Evolutionary conservation across 2,888 invertebrate species (phyloP).

Genomic region (Allacma fusca): DNA sequence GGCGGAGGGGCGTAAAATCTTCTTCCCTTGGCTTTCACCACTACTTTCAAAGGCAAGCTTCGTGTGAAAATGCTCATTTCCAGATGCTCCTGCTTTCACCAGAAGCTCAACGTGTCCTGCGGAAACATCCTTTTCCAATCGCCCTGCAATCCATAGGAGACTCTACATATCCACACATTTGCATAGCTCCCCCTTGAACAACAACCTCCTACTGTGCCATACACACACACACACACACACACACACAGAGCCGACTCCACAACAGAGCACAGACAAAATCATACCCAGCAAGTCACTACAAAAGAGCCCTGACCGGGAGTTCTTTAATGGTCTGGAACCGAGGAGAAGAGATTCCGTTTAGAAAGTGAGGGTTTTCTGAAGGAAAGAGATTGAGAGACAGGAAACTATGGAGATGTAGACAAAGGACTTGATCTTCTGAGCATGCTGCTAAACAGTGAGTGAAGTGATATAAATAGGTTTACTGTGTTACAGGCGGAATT

Average conservation of each 20-base stretch:
- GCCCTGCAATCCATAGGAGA: constrained; percentile 17
- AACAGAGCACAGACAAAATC: no score
- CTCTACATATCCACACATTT: not conserved
- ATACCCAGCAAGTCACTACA: no score
- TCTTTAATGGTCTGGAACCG: not conserved
- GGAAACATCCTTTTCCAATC: constrained; percentile 31
- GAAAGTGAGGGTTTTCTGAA: no score
- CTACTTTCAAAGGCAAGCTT: constrained; percentile 23
- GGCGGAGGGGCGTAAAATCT: constrained; percentile 41
- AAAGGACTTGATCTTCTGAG: constrained; percentile 9
- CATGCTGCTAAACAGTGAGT: constrained; percentile 7
- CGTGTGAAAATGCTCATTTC: constrained; percentile 26
- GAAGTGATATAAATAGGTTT: constrained; percentile 9
- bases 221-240: not conserved
- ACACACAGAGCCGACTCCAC: not conserved
- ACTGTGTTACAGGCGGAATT: not conserved
- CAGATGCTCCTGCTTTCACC: constrained; percentile 14
- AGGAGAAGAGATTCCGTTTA: not conserved
- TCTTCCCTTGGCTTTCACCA: constrained; percentile 4
- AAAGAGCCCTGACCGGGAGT: no score
- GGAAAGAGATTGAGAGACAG: not conserved
- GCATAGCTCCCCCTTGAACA: not conserved
- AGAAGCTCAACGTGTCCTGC: constrained; percentile 29
- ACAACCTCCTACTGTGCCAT: not conserved
- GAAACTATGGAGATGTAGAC: not conserved